These are phyloP conservation scores for Spilogale gracilis DNA, from an alignment of 2,113 vertebrate species.

Conservation along the genomic window DNA sequence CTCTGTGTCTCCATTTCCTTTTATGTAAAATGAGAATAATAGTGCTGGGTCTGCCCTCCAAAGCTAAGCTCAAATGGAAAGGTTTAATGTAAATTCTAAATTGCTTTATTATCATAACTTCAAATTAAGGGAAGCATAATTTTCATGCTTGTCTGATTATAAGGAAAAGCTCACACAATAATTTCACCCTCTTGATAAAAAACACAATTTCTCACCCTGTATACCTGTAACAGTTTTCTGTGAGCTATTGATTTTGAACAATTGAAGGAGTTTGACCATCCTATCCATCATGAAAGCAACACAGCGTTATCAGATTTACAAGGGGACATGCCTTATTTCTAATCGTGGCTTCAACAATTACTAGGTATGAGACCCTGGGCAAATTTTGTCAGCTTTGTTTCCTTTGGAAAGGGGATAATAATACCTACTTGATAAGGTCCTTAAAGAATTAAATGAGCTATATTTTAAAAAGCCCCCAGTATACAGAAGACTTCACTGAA, in stretches of 20 bases:
- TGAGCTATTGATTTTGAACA: not conserved
- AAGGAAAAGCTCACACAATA: not conserved
- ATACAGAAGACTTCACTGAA: not conserved
- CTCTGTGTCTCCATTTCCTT: not conserved
- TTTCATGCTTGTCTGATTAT: not conserved
- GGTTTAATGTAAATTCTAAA: not conserved
- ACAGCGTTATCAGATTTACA: not conserved
- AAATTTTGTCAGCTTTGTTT: not conserved
- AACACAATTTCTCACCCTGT: not conserved
- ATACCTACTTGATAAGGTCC: not conserved
- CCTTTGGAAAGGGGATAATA: not conserved
- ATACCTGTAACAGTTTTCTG: not conserved
- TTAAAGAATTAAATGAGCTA: not conserved
- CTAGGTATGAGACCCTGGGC: not conserved
- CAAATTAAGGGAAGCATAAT: not conserved
- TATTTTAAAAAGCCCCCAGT: not conserved
- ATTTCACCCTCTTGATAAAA: not conserved
- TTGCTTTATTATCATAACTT: not conserved
- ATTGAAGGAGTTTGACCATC: not conserved
- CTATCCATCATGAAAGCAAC: no score
- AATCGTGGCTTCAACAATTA: not conserved
- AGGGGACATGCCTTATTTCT: not conserved
- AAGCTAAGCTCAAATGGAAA: not conserved
- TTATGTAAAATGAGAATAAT: not conserved
- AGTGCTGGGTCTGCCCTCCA: not conserved